Evolutionary conservation across 1,140 invertebrate species (phyloP), one percentile per base, ranked within the genome.

Genomic region (Drosophila orosa): DNA sequence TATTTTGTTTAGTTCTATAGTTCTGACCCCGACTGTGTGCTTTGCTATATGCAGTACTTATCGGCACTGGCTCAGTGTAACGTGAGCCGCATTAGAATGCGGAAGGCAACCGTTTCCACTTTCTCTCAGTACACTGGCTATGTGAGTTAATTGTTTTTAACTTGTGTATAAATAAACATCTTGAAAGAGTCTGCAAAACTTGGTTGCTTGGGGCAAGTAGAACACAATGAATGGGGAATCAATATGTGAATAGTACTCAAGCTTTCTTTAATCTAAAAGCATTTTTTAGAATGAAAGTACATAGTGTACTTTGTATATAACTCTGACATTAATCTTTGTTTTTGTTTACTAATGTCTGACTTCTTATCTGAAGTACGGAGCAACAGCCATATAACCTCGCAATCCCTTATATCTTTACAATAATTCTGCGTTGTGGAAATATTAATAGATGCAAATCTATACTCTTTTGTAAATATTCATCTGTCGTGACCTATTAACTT

Each of bases 61-160:
- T 56, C 63, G 42, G 27, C 40, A 57, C 40, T 54, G 25, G 63
- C 31, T 29, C 10, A 29, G 31, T 52, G 69, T 73, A 73, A 73
- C 47, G 45, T 73, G 67, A 73, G 56, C 22, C 25, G 52, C 67
- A 68, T 68, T 66, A 57, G 63, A 68, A 73, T 72, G 48, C 57
- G 40, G 25, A 71, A 71, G 58, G 31, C 67, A 39, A 25, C 40
- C 52, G 42, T 47, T 57, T 71, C 67, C 50, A 71, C 71, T 74
- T 74, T 73, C 56, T 39, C 67, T 24, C 19, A 25, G 61, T 63
- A 60, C 37, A 33, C 61, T 63, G n/a, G 12, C 33, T 48, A 27
- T 65, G 44, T 19, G 33, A 73, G 47, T 62, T 73, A 55, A 73
- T 74, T 74, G 68, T 63, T 74, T 52, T 55, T 31, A 59, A 59